Evolutionary conservation across 2,888 invertebrate species (phyloP), one percentile per base, ranked within the genome.

Genomic region (Papilio demoleus): DNA sequence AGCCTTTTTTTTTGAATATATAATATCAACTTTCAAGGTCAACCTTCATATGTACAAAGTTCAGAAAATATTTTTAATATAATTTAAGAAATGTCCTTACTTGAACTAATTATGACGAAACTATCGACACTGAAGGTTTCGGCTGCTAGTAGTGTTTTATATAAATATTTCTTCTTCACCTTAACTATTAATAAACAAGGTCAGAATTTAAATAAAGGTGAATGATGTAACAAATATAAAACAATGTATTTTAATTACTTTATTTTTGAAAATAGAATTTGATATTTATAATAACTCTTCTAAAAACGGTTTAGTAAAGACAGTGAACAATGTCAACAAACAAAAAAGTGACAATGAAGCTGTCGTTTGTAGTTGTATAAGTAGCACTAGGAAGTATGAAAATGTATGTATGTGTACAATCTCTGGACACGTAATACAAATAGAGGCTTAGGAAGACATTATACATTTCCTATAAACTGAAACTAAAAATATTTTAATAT

Each of bases 141-240:
- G 31, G 53, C 31, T 56, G 4, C 3, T 31, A 17, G 31, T 4
- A 56, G 31, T 27, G 17, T 31, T 56, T 27, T 56, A 31, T 31
- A 31, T 6, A 53, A 9, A 22, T 6, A 17, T 17, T 17, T 56
- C 8, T 56, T 47, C 12, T 31, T 56, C 9, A 56, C 53, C 9
- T 56, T 56, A 31, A 56, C 31, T 31, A 56, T 17, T 56, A 45
- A 24, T 24, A n/a, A n/a, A 53, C n/a, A 31, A 56, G 53, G 27
- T 56, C 12, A 31, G 0, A 47, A 47, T 4, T 40, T 8, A 38
- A 38, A 6, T 17, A 17, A 45, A 45, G 19, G 9, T 45, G 6
- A 40, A 17, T n/a, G 1, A 40, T 40, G n/a, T 40, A 17, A 5
- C n/a, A n/a, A n/a, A 40, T 40, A 40, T n/a, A 40, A 40, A 40